These are phyloP conservation scores for Phrynocephalus vlangalii DNA, from an alignment of 2,797 vertebrate genomes.

Conservation along the genomic window DNA sequence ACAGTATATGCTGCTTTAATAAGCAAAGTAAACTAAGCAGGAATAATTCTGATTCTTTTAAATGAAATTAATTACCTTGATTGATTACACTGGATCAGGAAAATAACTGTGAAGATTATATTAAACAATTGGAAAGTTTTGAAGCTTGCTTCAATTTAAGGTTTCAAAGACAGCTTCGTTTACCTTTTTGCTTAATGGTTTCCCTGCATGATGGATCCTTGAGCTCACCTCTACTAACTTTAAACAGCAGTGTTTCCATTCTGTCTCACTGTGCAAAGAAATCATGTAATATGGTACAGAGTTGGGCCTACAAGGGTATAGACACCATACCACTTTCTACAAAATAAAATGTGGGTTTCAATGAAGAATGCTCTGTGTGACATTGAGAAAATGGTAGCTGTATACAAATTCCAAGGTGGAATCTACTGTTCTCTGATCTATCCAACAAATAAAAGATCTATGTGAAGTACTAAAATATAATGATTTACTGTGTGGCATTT, in stretches of 20 bases:
- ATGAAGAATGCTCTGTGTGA: neutral
- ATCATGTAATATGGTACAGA: neutral
- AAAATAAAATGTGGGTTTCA: neutral
- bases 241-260: neutral
- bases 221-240: slow-evolving; percentile 7
- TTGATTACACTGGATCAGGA: slow-evolving; percentile 57
- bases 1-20: slow-evolving; percentile 56
- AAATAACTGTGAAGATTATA: slow-evolving; percentile 51
- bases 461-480: too few relatives aligned
- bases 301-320: too few relatives aligned
- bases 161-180: neutral
- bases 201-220: neutral
- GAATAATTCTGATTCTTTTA: slow-evolving; percentile 67
- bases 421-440: neutral
- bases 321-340: neutral
- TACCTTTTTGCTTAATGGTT: neutral
- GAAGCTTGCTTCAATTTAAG: slow-evolving; percentile 39
- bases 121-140: slow-evolving; percentile 55
- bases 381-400: neutral
- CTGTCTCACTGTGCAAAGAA: neutral
- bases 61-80: slow-evolving; percentile 65
- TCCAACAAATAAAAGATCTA: neutral
- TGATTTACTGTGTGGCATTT: too few relatives aligned
- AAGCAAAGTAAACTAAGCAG: slow-evolving; percentile 60
- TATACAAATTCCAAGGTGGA: neutral